Conservation (phyloP, 2,888 invertebrate genomes). For the Dinocampus coccinellae region DNA sequence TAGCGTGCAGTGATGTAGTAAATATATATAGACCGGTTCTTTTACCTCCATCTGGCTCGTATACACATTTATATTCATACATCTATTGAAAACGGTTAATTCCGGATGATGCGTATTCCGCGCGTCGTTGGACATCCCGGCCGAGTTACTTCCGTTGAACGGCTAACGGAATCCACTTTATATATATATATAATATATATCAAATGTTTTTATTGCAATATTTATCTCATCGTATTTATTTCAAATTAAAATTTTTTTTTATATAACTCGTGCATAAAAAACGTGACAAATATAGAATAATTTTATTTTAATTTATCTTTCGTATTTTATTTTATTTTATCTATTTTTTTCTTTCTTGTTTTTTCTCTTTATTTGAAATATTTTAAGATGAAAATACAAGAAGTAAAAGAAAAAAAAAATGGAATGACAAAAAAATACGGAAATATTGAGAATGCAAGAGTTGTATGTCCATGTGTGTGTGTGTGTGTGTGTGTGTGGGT, state of each 20-base stretch:
- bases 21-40: slow-evolving; percentile 33
- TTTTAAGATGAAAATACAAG: no score
- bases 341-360: no score
- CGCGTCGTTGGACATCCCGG: slow-evolving; percentile 43
- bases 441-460: no score
- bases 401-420: no score
- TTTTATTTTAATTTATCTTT: background rate
- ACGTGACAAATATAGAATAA: no score
- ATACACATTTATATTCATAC: background rate
- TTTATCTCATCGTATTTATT: background rate
- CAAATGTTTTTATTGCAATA: background rate
- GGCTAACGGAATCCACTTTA: slow-evolving; percentile 41
- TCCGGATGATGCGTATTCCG: slow-evolving; percentile 35
- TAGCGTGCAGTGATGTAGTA: slow-evolving; percentile 27
- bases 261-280: no score
- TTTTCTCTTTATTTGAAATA: no score
- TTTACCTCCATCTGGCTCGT: slow-evolving; percentile 8
- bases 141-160: slow-evolving; percentile 44
- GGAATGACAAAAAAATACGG: no score
- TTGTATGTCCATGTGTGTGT: no score
- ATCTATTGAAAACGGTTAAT: slow-evolving; percentile 33
- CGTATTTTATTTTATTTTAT: background rate
- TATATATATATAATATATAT: background rate
- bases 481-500: no score
- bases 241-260: background rate